Evolutionary conservation across 2,113 vertebrate species (phyloP).

Genomic region (Cyanoliseus patagonus): DNA sequence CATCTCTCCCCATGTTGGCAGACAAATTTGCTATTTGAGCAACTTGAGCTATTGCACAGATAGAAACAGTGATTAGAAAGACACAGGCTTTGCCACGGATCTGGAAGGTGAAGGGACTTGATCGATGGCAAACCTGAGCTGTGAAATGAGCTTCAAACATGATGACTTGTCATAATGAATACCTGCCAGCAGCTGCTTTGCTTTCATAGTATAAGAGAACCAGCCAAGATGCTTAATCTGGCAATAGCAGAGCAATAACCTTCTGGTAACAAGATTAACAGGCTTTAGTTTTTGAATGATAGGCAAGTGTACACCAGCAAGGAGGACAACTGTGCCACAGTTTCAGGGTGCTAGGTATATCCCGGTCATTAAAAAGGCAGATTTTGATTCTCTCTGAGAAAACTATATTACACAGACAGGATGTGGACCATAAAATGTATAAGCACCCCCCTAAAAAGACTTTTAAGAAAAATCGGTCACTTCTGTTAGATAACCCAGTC

Average conservation of each 20-base stretch:
- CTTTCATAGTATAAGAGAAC: background rate
- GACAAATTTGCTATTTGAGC: background rate
- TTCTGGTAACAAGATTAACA: background rate
- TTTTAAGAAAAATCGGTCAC: background rate
- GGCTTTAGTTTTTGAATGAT: background rate
- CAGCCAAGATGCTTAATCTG: background rate
- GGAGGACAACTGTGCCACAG: background rate
- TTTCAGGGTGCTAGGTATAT: background rate
- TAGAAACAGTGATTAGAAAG: background rate
- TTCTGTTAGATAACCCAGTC: background rate
- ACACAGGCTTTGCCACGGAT: background rate
- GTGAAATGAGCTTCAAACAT: background rate
- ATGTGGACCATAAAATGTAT: background rate
- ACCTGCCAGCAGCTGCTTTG: background rate
- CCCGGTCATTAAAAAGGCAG: background rate
- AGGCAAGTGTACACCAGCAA: background rate
- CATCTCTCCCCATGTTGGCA: accelerated
- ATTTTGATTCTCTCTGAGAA: background rate
- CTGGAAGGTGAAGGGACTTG: background rate
- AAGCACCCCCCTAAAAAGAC: background rate
- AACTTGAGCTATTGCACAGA: background rate
- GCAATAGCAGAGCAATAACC: background rate
- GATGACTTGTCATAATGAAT: background rate
- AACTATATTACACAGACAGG: background rate
- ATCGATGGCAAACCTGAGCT: background rate